Conservation (phyloP, 2,113 vertebrate genomes). For the Porphyrio hochstetteri region DNA sequence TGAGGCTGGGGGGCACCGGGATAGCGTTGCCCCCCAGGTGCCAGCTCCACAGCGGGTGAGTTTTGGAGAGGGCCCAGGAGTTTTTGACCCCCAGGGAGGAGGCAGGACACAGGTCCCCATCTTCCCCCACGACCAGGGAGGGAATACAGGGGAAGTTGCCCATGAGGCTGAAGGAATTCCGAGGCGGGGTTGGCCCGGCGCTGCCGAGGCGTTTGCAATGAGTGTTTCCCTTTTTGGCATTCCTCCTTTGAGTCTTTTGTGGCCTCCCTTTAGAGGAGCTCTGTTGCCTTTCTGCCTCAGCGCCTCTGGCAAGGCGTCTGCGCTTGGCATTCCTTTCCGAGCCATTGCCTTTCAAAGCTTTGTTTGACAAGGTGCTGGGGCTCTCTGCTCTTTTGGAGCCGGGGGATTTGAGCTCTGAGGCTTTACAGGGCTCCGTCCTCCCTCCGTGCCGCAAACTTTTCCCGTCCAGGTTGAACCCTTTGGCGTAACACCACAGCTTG, state of each 20-base stretch:
- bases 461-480: constrained; percentile 76
- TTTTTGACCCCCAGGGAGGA: constrained; percentile 74
- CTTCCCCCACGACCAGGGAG: constrained; percentile 79
- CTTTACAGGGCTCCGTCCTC: neutral
- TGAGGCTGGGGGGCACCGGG: constrained; percentile 79
- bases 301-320: constrained; percentile 12
- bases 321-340: constrained; percentile 54
- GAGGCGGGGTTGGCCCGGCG: constrained; percentile 23
- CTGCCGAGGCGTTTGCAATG: constrained; percentile 33
- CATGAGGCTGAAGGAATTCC: constrained; percentile 79
- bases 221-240: constrained; percentile 2
- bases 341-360: constrained; percentile 41
- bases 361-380: constrained; percentile 55
- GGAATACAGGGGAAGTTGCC: constrained; percentile 80
- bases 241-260: neutral
- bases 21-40: constrained; percentile 79
- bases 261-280: neutral
- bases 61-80: constrained; percentile 64
- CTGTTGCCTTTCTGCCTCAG: constrained; percentile 14
- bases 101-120: constrained; percentile 81
- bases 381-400: neutral
- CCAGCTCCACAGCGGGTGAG: constrained; percentile 82
- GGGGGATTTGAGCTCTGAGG: neutral
- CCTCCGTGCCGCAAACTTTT: constrained; percentile 63
- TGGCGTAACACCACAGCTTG: constrained; percentile 81